Conservation (phyloP, 2,797 vertebrate genomes). For the Siniperca scherzeri region DNA sequence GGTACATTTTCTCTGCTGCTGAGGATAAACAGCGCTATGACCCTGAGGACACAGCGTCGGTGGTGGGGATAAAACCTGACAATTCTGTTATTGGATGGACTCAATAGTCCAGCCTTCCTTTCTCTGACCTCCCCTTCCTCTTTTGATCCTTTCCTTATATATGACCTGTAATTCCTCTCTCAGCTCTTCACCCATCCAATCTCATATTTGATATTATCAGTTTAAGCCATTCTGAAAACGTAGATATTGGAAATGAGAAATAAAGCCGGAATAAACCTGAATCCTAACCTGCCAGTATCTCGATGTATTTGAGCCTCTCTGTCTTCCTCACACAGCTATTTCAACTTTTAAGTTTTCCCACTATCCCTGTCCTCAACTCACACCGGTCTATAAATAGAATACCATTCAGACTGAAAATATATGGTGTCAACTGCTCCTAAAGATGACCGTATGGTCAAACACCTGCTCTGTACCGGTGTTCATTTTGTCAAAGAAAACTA, state of each 20-base stretch:
- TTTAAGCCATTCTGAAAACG: constrained; percentile 31
- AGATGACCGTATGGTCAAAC: background rate
- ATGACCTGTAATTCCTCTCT: constrained; percentile 33
- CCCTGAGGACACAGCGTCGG: constrained; percentile 1
- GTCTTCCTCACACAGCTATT: background rate
- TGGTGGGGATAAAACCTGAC: constrained; percentile 23
- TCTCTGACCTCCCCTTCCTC: constrained; percentile 24
- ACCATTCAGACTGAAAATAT: background rate
- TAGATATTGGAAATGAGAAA: constrained; percentile 23
- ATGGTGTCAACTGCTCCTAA: background rate
- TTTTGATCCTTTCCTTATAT: constrained; percentile 49
- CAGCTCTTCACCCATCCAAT: constrained; percentile 27
- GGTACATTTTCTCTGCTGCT: too few species aligned
- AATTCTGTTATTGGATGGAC: constrained; percentile 34
- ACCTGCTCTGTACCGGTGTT: background rate
- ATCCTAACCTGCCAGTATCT: background rate
- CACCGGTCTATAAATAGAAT: background rate
- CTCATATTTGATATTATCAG: constrained; percentile 44
- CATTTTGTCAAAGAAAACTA: background rate
- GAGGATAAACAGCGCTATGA: constrained; percentile 4
- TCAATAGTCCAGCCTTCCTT: constrained; percentile 28
- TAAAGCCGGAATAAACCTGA: constrained; percentile 19
- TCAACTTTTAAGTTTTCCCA: background rate
- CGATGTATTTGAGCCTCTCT: background rate
- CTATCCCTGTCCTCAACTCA: background rate